Evolutionary conservation across 1,140 invertebrate genomes (phyloP).

Genomic region (Eciton burchellii): DNA sequence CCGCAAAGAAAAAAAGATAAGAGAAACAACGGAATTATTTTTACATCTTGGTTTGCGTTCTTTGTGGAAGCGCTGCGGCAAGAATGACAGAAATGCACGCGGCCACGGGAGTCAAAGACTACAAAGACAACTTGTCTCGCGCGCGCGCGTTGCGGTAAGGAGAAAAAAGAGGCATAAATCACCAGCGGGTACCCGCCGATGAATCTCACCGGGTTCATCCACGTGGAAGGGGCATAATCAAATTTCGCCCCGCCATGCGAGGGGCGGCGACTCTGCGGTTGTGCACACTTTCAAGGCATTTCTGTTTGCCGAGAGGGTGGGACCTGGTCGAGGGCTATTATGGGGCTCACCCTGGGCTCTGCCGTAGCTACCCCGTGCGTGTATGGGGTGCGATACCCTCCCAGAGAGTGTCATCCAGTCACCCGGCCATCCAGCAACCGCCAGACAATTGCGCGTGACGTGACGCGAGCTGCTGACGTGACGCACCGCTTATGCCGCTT

Average conservation of each 20-base stretch:
- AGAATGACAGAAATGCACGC: constrained; percentile 17
- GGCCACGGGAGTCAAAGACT: constrained; percentile 15
- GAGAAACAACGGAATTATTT: background rate
- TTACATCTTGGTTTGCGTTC: background rate
- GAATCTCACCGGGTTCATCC: constrained; percentile 70
- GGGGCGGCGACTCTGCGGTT: constrained; percentile 75
- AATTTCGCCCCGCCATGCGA: constrained; percentile 75
- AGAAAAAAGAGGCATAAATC: constrained; percentile 66
- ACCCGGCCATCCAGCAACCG: constrained; percentile 61
- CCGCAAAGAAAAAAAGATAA: no score
- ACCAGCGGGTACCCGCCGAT: constrained; percentile 66
- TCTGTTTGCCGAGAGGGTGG: constrained; percentile 72
- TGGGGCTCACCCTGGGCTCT: constrained; percentile 66
- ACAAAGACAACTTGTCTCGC: constrained; percentile 70
- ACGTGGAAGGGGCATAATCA: constrained; percentile 76
- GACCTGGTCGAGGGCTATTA: constrained; percentile 73
- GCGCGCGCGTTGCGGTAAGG: constrained; percentile 45
- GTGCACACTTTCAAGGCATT: constrained; percentile 72
- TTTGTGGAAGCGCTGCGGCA: background rate
- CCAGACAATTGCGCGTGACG: constrained; percentile 59
- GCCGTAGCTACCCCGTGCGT: constrained; percentile 23
- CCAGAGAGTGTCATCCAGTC: constrained; percentile 42
- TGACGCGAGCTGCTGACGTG: constrained; percentile 45
- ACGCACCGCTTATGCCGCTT: constrained; percentile 27
- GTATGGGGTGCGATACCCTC: constrained; percentile 23